Evolutionary conservation across 2,888 invertebrate genomes (phyloP).

Genomic region (Spodoptera picta): DNA sequence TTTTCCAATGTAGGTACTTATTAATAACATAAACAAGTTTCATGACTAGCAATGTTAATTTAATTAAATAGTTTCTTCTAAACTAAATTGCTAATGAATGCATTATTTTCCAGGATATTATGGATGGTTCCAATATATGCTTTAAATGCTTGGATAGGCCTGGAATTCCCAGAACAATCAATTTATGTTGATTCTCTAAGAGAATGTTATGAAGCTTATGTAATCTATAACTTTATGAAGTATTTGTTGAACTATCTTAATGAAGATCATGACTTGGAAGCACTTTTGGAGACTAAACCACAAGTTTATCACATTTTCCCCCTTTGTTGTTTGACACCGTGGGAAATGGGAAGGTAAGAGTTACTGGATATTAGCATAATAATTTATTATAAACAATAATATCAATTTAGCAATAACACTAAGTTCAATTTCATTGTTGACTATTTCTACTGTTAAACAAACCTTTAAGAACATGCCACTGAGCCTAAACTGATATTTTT

Average conservation of each 20-base stretch:
- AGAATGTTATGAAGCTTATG: conserved; percentile 99
- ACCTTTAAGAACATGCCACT: too few relatives aligned
- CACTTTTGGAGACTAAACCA: conserved; percentile 93
- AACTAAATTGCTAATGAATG: neutral
- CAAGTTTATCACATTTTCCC: conserved; percentile 97
- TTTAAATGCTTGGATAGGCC: conserved; percentile 97
- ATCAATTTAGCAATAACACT: too few relatives aligned
- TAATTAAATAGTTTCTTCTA: neutral
- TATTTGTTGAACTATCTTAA: conserved; percentile 97
- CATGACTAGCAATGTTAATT: neutral
- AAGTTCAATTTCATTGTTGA: too few relatives aligned
- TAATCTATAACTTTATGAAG: conserved; percentile 99
- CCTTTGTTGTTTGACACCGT: conserved; percentile 96
- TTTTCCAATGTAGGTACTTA: too few relatives aligned
- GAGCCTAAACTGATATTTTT: too few relatives aligned
- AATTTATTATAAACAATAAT: too few relatives aligned
- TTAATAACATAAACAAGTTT: conserved; percentile 1
- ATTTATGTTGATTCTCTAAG: conserved; percentile 97
- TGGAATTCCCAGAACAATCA: conserved; percentile 95
- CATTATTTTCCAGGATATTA: conserved; percentile 90
- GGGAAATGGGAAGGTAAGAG: conserved; percentile 95
- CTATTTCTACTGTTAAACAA: too few relatives aligned
- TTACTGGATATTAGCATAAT: neutral
- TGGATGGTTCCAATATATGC: conserved; percentile 99
- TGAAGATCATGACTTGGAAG: conserved; percentile 95